phyloP scores from a whole-genome alignment of 1,140 invertebrate genomes.

The Nylanderia fulva region DNA sequence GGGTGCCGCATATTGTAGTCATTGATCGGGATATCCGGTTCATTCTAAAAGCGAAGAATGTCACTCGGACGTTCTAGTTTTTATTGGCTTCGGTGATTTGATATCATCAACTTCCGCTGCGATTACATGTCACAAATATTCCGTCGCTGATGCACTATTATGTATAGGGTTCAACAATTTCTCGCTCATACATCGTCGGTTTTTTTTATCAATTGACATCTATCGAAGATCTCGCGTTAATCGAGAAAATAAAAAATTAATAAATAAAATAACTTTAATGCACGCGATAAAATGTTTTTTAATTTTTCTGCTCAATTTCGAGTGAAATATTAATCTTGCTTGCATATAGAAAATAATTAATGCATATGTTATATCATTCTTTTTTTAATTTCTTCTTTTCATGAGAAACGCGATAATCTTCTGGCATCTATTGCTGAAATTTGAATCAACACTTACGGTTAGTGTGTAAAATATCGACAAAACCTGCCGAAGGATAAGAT shows the following conservation, averaged over 20 bases:
- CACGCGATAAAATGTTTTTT: not conserved
- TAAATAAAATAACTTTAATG: not conserved
- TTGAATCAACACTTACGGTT: not conserved
- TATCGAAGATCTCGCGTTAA: not conserved
- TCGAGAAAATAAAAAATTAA: not conserved
- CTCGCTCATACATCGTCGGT: not conserved
- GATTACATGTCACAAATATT: not conserved
- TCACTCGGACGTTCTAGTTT: not conserved
- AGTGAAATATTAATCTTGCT: not conserved
- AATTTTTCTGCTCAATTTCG: not conserved
- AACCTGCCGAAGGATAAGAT: not conserved
- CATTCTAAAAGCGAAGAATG: conserved; percentile 20
- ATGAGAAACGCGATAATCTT: not conserved
- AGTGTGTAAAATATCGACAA: not conserved
- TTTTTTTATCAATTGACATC: not conserved
- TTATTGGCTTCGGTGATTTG: not conserved
- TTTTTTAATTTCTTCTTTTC: not conserved
- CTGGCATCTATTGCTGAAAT: not conserved
- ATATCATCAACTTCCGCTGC: conserved; percentile 18
- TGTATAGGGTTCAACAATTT: not conserved
- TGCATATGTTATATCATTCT: not conserved
- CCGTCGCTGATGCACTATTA: not conserved
- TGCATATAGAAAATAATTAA: not conserved
- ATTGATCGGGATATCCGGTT: conserved; percentile 13
- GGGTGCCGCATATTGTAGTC: not conserved